Evolutionary conservation across 2,113 vertebrate species (phyloP).

Genomic region (Pseudolaguvia tuberculata): DNA sequence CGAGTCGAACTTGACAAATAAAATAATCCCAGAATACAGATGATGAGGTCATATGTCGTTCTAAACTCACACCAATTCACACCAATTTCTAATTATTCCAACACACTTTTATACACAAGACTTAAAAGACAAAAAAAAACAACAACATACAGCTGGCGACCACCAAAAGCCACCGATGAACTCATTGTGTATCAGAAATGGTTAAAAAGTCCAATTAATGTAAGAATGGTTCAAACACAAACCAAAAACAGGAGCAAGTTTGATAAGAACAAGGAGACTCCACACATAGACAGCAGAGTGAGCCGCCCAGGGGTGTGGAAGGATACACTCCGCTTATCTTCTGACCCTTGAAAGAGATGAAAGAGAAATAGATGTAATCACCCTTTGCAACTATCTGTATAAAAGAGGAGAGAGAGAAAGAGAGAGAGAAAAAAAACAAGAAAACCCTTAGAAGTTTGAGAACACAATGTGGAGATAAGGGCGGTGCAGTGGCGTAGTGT

Average conservation of each 20-base stretch:
- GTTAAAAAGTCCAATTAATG: background rate
- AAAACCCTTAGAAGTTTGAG: conserved; percentile 23
- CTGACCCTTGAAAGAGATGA: conserved; percentile 41
- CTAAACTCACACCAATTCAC: too few species aligned
- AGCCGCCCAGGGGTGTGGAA: conserved; percentile 2
- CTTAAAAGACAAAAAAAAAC: background rate
- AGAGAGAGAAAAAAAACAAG: conserved; percentile 30
- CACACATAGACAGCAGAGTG: conserved; percentile 17
- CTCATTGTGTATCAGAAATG: background rate
- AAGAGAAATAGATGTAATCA: conserved; percentile 53
- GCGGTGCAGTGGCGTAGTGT: too few species aligned
- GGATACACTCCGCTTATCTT: conserved; percentile 35
- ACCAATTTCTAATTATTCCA: background rate
- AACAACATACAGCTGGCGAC: background rate
- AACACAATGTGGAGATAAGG: conserved; percentile 49
- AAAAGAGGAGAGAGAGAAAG: conserved; percentile 35
- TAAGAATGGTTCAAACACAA: conserved; percentile 13
- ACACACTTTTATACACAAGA: background rate
- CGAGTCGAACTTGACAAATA: too few species aligned
- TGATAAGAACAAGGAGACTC: background rate
- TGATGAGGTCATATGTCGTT: background rate
- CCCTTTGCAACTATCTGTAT: conserved; percentile 42
- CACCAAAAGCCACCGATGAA: background rate
- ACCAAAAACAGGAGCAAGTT: conserved; percentile 7
- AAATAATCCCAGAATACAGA: background rate